Evolutionary conservation across 2,888 invertebrate species (phyloP).

Genomic region (Adelphocoris suturalis): DNA sequence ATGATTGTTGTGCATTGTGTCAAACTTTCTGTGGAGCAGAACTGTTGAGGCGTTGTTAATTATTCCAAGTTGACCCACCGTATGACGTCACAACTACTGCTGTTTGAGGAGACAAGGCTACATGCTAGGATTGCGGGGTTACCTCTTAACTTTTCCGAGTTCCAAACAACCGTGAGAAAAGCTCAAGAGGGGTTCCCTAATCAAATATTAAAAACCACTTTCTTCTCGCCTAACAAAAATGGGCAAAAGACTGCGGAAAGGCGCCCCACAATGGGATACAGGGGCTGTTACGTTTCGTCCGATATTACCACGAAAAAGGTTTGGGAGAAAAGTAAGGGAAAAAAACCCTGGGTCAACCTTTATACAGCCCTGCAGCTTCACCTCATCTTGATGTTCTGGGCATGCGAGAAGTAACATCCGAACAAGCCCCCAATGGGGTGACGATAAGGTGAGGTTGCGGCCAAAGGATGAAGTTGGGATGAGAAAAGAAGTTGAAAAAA

Average conservation of each 20-base stretch:
- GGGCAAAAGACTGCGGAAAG: background rate
- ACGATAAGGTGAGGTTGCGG: conserved; percentile 20
- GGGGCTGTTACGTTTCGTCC: background rate
- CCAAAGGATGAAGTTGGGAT: background rate
- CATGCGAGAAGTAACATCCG: background rate
- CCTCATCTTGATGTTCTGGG: background rate
- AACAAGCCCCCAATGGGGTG: background rate
- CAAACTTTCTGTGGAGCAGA: background rate
- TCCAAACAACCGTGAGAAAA: background rate
- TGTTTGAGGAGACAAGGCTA: background rate
- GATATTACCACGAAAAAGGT: background rate
- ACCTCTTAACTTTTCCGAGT: background rate
- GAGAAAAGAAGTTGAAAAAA: background rate
- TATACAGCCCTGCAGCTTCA: background rate
- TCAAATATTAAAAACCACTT: conserved; percentile 18
- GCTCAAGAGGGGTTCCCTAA: background rate
- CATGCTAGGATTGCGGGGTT: background rate
- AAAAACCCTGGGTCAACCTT: background rate
- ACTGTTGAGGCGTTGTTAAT: background rate
- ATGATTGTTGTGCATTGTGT: too few relatives aligned
- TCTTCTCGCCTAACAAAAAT: background rate
- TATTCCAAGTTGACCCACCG: background rate
- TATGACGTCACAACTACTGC: background rate
- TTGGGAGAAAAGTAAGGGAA: background rate
- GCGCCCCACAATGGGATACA: background rate